Evolutionary conservation across 2,888 invertebrate genomes (phyloP).

Genomic region (Phragmatobia fuliginosa): DNA sequence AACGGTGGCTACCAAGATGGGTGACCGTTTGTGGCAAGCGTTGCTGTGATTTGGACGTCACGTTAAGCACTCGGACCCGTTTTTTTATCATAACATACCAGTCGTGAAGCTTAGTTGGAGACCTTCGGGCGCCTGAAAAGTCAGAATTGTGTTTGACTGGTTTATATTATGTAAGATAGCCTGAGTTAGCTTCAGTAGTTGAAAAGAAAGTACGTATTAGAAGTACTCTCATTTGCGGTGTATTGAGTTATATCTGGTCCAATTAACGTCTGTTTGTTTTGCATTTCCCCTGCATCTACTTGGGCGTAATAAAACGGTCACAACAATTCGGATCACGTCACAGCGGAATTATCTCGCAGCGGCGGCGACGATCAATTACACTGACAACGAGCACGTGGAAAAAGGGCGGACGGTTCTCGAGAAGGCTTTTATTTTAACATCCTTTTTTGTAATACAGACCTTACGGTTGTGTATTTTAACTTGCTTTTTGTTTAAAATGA

Average conservation of each 20-base stretch:
- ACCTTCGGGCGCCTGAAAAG: too few relatives aligned
- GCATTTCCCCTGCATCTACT: constrained; percentile 73
- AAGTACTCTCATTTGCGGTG: constrained; percentile 23
- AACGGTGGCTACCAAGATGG: too few relatives aligned
- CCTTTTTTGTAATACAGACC: constrained; percentile 56
- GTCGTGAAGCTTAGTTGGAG: too few relatives aligned
- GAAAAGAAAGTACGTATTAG: not conserved
- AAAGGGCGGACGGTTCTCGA: constrained; percentile 64
- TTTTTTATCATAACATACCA: too few relatives aligned
- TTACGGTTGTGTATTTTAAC: constrained; percentile 58
- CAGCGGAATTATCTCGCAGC: constrained; percentile 80
- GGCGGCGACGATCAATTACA: constrained; percentile 82
- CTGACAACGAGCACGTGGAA: constrained; percentile 78
- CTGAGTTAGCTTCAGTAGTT: not conserved
- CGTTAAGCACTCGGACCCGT: too few relatives aligned
- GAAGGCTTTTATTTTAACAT: constrained; percentile 60
- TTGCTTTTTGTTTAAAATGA: constrained; percentile 50
- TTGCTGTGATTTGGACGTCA: too few relatives aligned
- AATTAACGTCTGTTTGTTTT: constrained; percentile 75
- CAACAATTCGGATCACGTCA: constrained; percentile 84
- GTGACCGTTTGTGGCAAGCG: too few relatives aligned
- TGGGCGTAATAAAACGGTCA: constrained; percentile 74
- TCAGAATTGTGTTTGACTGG: not conserved
- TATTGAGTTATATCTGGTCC: constrained; percentile 65
- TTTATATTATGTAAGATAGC: not conserved